Conservation (phyloP, 2,888 invertebrate genomes). For the Apantesis nais region DNA sequence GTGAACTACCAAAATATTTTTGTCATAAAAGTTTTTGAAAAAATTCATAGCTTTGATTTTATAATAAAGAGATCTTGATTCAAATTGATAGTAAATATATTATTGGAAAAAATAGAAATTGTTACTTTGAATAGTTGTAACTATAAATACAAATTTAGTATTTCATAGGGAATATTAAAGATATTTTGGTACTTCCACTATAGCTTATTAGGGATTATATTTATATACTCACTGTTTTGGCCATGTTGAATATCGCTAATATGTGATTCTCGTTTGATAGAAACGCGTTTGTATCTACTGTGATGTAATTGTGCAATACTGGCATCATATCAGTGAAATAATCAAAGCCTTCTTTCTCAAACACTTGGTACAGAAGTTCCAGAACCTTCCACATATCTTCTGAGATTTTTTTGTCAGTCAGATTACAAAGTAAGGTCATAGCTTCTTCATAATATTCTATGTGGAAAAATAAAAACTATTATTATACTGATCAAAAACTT, state of each 20-base stretch:
- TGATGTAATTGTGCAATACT: slow-evolving; percentile 98
- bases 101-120: background rate
- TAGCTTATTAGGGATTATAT: background rate
- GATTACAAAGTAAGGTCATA: slow-evolving; percentile 95
- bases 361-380: slow-evolving; percentile 94
- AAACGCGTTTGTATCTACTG: slow-evolving; percentile 97
- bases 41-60: background rate
- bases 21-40: background rate
- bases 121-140: background rate
- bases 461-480: background rate
- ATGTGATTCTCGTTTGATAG: slow-evolving; percentile 95
- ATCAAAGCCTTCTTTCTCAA: slow-evolving; percentile 97
- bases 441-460: slow-evolving; percentile 99
- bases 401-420: slow-evolving; percentile 95
- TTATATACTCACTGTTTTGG: slow-evolving; percentile 90
- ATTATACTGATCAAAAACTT: background rate
- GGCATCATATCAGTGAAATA: slow-evolving; percentile 99
- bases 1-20: background rate
- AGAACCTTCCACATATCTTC: slow-evolving; percentile 98
- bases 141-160: no score
- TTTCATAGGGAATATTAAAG: no score
- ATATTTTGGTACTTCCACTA: background rate
- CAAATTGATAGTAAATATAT: background rate
- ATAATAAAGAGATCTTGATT: background rate
- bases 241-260: slow-evolving; percentile 97